These are phyloP conservation scores for Gnathonemus echidnorhynchus DNA, from an alignment of 2,113 vertebrate species.

Conservation along the genomic window DNA sequence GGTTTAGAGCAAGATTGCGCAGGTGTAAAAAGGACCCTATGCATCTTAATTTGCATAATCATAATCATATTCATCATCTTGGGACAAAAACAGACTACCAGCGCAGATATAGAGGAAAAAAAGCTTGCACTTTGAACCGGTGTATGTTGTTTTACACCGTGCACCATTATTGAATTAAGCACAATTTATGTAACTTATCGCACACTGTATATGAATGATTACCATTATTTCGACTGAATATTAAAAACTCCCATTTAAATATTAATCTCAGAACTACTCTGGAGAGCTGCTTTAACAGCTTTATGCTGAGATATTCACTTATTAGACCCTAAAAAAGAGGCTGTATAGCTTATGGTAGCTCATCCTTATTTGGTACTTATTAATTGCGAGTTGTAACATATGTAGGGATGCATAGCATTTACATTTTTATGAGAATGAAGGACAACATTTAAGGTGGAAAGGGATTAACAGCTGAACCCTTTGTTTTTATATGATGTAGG, in stretches of 20 bases:
- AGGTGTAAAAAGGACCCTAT: background rate
- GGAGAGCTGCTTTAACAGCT: background rate
- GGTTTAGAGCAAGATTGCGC: background rate
- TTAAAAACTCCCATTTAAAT: background rate
- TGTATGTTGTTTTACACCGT: background rate
- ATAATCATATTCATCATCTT: background rate
- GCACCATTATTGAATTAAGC: constrained; percentile 4
- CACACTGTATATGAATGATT: background rate
- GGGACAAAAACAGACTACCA: background rate
- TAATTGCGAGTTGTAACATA: background rate
- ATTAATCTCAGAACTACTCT: background rate
- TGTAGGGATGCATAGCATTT: background rate
- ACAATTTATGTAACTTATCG: background rate
- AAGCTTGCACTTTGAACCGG: background rate
- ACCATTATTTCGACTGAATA: background rate
- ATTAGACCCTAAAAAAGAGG: background rate
- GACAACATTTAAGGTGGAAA: background rate
- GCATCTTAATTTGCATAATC: background rate
- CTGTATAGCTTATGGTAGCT: background rate
- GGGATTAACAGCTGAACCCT: background rate
- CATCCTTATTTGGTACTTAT: background rate
- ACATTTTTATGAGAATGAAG: background rate
- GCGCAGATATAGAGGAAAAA: background rate
- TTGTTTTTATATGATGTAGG: background rate
- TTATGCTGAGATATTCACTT: background rate